Percentiles rank a stretch among this genome's conserved stretches.
Evolutionary conservation across 2,113 vertebrate genomes (phyloP).

Genomic region (Tringa solitaria): DNA sequence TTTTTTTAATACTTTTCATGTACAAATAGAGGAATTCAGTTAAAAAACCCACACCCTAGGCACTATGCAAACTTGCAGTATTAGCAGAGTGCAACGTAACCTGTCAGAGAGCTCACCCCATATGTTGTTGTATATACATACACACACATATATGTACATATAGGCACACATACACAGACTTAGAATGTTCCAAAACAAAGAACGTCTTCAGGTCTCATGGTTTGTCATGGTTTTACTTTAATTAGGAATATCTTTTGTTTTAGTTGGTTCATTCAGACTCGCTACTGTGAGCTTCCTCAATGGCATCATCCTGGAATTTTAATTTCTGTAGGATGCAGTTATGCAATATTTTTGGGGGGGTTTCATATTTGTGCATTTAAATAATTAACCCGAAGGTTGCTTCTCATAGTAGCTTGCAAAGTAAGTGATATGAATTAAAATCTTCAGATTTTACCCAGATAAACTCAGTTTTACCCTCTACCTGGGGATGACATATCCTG

Average conservation of each 20-base stretch:
- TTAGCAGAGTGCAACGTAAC: neutral
- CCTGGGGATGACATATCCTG: neutral
- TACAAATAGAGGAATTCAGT: conserved; percentile 9
- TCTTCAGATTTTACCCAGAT: neutral
- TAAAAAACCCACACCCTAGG: neutral
- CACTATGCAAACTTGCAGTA: neutral
- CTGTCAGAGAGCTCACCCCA: neutral
- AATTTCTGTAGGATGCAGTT: neutral
- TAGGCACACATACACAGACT: neutral
- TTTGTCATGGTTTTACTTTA: neutral
- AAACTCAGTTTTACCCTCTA: neutral
- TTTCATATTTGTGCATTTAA: neutral
- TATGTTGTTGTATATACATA: too few species aligned
- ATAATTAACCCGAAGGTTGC: neutral
- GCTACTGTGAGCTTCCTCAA: neutral
- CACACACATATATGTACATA: too few species aligned
- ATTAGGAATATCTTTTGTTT: neutral
- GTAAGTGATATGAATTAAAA: neutral
- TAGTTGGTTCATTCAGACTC: neutral
- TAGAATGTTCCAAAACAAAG: neutral
- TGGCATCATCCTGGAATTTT: neutral
- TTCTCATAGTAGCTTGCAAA: neutral
- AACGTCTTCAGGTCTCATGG: neutral
- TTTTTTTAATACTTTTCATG: neutral
- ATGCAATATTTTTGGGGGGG: neutral